A percentile compares a stretch with the other conserved stretches of the same genome.
Evolutionary conservation across 2,797 vertebrate species (phyloP).

Genomic region (Zalophus californianus): DNA sequence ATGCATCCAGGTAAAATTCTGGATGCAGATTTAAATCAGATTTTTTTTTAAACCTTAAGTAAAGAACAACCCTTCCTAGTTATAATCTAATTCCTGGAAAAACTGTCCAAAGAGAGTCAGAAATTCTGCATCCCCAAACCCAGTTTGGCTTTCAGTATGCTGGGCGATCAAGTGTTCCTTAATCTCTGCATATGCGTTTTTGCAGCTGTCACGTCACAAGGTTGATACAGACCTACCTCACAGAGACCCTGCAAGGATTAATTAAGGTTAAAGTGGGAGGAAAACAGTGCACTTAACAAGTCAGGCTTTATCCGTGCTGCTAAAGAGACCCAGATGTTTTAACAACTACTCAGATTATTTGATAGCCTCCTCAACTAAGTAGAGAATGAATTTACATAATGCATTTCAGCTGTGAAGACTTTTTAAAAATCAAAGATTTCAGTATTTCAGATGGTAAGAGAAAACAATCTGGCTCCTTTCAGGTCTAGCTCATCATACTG

Average conservation of each 20-base stretch:
- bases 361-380: conserved; percentile 55
- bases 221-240: background rate
- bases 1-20: conserved; percentile 53
- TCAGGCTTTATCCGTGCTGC: conserved; percentile 38
- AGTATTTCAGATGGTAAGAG: background rate
- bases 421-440: conserved; percentile 51
- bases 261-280: conserved; percentile 20
- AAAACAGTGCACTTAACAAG: conserved; percentile 25
- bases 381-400: conserved; percentile 65
- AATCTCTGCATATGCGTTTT: background rate
- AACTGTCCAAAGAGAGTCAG: background rate
- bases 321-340: conserved; percentile 63
- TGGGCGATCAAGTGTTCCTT: background rate
- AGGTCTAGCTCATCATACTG: background rate
- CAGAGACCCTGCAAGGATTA: conserved; percentile 8
- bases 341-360: conserved; percentile 70
- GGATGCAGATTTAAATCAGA: background rate
- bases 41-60: conserved; percentile 1
- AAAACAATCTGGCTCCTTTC: background rate
- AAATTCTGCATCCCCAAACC: conserved; percentile 15
- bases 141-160: background rate
- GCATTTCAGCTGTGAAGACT: conserved; percentile 47
- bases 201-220: background rate
- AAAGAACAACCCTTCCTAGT: background rate
- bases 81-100: background rate